phyloP scores from a whole-genome alignment of 2,113 vertebrate genomes.

The Solea senegalensis region DNA sequence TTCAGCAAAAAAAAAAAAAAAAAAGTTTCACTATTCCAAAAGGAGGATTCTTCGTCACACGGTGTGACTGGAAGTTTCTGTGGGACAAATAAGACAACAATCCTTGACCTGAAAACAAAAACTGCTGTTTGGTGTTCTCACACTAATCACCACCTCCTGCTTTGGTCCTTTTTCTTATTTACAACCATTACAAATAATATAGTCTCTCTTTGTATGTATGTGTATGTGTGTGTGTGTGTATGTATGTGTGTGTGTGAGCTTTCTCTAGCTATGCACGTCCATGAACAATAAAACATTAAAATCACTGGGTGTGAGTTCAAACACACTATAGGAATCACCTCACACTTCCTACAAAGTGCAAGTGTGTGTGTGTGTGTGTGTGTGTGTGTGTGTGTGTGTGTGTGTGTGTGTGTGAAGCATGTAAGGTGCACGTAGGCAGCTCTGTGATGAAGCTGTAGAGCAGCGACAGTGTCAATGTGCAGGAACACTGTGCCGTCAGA shows the following conservation, averaged over 20 bases:
- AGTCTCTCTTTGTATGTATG: constrained; percentile 3
- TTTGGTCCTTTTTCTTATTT: constrained; percentile 63
- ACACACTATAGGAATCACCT: constrained; percentile 27
- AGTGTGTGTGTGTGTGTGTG: constrained; percentile 21
- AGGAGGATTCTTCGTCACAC: constrained; percentile 1
- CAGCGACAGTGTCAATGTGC: neutral
- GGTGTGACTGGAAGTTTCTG: neutral
- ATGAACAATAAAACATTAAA: constrained; percentile 12
- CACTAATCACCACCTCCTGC: neutral
- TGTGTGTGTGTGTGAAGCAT: constrained; percentile 50
- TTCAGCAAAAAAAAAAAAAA: constrained; percentile 39
- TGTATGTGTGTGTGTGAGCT: constrained; percentile 4
- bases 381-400: constrained; percentile 24
- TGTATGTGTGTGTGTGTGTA: neutral
- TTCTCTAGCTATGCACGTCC: neutral
- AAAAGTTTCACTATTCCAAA: neutral
- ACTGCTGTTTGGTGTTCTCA: constrained; percentile 44
- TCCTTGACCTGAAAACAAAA: neutral
- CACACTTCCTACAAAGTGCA: constrained; percentile 39
- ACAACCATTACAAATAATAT: constrained; percentile 50
- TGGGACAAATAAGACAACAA: neutral
- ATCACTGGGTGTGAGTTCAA: constrained; percentile 19
- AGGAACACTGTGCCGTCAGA: neutral
- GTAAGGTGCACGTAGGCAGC: constrained; percentile 76
- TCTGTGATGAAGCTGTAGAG: constrained; percentile 70